Conservation (phyloP, 1,140 invertebrate genomes). For the Euura saliciscinereae region DNA sequence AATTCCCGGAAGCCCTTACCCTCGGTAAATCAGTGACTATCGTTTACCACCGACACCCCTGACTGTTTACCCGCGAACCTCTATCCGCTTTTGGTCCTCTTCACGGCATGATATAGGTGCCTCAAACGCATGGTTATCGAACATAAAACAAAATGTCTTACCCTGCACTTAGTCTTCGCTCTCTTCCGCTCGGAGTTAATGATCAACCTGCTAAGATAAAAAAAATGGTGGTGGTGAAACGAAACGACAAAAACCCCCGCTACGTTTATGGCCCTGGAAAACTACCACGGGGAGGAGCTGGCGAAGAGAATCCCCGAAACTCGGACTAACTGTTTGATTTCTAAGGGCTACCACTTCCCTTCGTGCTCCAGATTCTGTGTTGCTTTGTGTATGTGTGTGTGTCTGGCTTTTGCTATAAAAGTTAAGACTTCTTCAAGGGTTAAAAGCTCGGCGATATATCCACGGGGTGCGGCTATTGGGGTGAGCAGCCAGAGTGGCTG, state of each 20-base stretch:
- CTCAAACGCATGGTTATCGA: not conserved
- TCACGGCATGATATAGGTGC: not conserved
- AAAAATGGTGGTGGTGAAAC: not conserved
- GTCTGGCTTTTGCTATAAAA: not conserved
- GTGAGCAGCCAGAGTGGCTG: not conserved
- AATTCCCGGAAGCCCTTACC: not conserved
- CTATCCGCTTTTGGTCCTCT: not conserved
- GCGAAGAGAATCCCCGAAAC: not conserved
- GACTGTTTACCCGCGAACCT: not conserved
- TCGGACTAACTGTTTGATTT: not conserved
- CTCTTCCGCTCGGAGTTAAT: not conserved
- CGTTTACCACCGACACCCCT: not conserved
- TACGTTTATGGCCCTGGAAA: not conserved
- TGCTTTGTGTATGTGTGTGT: not conserved
- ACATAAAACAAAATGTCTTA: conserved; percentile 3
- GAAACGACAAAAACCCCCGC: not conserved
- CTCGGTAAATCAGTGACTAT: not conserved
- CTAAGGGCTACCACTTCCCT: not conserved
- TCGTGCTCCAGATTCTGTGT: not conserved
- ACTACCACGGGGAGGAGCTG: not conserved
- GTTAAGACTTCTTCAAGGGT: not conserved
- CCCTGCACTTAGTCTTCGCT: not conserved
- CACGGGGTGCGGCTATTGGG: not conserved
- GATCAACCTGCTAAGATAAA: not conserved
- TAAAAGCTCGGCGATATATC: not conserved